Evolutionary conservation across 2,797 vertebrate genomes (phyloP), one percentile per base, ranked within the genome.

Genomic region (Schizothorax lantsangensis): DNA sequence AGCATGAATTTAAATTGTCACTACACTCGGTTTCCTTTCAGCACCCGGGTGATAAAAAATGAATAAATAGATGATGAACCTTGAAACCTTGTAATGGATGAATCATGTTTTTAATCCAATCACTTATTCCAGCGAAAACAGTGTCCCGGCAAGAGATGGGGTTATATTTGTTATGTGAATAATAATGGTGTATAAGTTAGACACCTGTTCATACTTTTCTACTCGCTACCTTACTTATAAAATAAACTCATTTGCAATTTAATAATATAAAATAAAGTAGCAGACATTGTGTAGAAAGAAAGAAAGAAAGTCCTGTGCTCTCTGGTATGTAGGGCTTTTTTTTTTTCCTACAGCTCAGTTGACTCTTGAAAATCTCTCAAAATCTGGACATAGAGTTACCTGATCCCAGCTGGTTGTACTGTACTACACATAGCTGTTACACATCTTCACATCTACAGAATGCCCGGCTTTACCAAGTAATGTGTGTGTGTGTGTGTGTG

Each of bases 371-470:
- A 62, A 72, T 23, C 23, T 82, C 21, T 79, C 40, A n/a, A 64
- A 79, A 80, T n/a, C 36, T 79, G 62, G 33, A 85, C 33, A 72
- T 72, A 84, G 68, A 43, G 78, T 81, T 73, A 86, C 78, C 45
- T 82, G 73, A 57, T 84, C 89, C 81, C 64, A 52, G 54, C 62
- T 81, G 81, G 33, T 83, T 52, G 14, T 72, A n/a, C n/a, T n/a
- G n/a, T n/a, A 62, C 36, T 79, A 81, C 87, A 89, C 80, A 75
- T 87, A 85, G 81, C 86, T 59, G 45, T 85, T 79, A 86, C 84
- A 81, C 74, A 87, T 19, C 81, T 87, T 82, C 52, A 49, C 84
- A 84, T 74, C 49, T 81, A 84, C 84, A 84, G 38, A 73, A 78
- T 62, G 81, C 85, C 73, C 19, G 57, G 75, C n/a, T 86, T 73